These are phyloP conservation scores for Wasmannia auropunctata DNA, from an alignment of 1,140 invertebrate genomes.

Conservation along the genomic window DNA sequence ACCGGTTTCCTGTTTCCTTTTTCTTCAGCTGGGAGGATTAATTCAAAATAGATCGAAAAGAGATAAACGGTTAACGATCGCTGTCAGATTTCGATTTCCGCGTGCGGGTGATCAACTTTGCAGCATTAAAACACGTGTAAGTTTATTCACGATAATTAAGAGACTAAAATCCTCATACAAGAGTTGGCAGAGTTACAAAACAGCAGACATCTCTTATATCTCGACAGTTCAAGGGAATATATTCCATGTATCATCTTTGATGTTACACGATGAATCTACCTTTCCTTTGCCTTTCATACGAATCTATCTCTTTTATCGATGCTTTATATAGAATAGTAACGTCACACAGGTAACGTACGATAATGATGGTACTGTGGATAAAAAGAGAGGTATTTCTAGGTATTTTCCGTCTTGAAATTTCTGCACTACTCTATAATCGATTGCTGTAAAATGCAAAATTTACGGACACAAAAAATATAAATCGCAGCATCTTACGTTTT, in stretches of 20 bases:
- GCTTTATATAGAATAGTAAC: neutral
- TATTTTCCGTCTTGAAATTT: neutral
- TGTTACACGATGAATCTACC: neutral
- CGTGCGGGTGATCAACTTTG: neutral
- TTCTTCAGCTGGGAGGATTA: neutral
- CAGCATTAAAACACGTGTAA: neutral
- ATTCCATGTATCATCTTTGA: neutral
- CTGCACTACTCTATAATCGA: neutral
- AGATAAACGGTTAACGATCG: neutral
- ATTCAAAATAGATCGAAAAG: constrained; percentile 2
- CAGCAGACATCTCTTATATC: neutral
- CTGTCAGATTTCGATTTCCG: neutral
- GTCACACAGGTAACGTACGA: neutral
- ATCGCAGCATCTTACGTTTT: neutral
- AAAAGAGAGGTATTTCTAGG: neutral
- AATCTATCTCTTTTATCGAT: neutral
- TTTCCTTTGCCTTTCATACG: neutral
- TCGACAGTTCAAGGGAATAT: too few species aligned
- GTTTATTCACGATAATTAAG: neutral
- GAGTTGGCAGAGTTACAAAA: neutral
- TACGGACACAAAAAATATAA: neutral
- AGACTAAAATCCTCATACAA: neutral
- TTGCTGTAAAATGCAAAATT: neutral
- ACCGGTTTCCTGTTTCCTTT: neutral
- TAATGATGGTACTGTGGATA: neutral